These are phyloP conservation scores for Lithophane socia DNA, from an alignment of 2,888 invertebrate species.

Conservation along the genomic window DNA sequence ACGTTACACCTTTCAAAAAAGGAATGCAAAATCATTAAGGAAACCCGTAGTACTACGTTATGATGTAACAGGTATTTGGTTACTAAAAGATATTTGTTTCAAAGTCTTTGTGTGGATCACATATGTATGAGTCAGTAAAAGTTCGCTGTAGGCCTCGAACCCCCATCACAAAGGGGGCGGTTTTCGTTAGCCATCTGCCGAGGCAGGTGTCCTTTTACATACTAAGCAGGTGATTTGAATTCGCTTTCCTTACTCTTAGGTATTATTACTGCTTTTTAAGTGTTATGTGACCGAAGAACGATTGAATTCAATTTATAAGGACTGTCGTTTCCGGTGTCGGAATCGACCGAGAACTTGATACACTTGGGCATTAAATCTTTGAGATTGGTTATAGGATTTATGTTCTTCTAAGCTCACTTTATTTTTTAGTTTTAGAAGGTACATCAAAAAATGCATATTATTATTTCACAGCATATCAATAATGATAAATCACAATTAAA, in stretches of 20 bases:
- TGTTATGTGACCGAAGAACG: constrained; percentile 51
- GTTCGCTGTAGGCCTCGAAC: constrained; percentile 65
- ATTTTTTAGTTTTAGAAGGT: neutral
- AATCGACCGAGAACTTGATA: constrained; percentile 15
- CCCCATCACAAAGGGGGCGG: constrained; percentile 73
- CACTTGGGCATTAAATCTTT: constrained; percentile 12
- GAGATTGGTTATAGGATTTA: constrained; percentile 5
- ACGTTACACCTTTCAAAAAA: constrained; percentile 22
- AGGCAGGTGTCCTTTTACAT: constrained; percentile 87
- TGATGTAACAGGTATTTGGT: constrained; percentile 43
- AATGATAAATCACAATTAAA: neutral
- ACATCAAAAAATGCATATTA: neutral
- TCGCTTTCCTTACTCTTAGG: constrained; percentile 74
- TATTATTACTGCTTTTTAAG: constrained; percentile 63
- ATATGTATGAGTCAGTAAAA: constrained; percentile 44
- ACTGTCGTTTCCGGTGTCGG: constrained; percentile 51
- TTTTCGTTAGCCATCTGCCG: constrained; percentile 85
- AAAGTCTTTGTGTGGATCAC: constrained; percentile 38
- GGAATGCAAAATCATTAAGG: constrained; percentile 17
- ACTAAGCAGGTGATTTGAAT: constrained; percentile 88
- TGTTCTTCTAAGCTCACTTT: constrained; percentile 2
- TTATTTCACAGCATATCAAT: neutral
- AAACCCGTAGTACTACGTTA: constrained; percentile 45
- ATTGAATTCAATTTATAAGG: constrained; percentile 52
- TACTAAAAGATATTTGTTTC: constrained; percentile 29